These are phyloP conservation scores for Aelia acuminata DNA, from an alignment of 2,888 invertebrate species.

Conservation along the genomic window DNA sequence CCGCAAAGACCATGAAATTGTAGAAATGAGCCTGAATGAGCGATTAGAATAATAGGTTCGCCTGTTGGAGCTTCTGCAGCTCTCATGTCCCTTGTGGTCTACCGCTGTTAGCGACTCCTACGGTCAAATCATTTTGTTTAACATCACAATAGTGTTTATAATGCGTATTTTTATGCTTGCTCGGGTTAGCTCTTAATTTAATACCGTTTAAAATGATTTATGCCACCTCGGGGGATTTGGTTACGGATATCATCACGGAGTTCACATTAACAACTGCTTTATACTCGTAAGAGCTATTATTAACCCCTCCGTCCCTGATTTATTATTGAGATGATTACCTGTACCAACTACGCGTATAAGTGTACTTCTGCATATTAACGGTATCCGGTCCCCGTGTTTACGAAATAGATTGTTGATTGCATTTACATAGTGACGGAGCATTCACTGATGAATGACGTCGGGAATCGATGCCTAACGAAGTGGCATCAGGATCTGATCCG, in stretches of 20 bases:
- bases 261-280: slow-evolving; percentile 21
- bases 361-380: not conserved
- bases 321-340: not conserved
- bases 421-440: not conserved
- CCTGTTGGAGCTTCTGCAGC: slow-evolving; percentile 7
- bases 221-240: not conserved
- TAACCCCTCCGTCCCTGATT: not conserved
- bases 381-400: not conserved
- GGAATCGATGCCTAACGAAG: too few relatives aligned
- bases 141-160: not conserved
- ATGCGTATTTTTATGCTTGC: not conserved
- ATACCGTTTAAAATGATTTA: not conserved
- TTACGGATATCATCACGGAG: not conserved
- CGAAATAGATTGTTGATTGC: not conserved
- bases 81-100: slow-evolving; percentile 30
- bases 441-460: too few relatives aligned
- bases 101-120: slow-evolving; percentile 3
- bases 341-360: not conserved
- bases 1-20: slow-evolving; percentile 51
- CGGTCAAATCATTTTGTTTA: not conserved
- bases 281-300: not conserved
- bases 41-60: slow-evolving; percentile 46
- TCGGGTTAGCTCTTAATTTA: too few relatives aligned
- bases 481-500: too few relatives aligned
- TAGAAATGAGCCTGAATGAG: slow-evolving; percentile 45